These are phyloP conservation scores for Aplidium turbinatum DNA, from an alignment of 23 tunicate genomes.

Conservation along the genomic window DNA sequence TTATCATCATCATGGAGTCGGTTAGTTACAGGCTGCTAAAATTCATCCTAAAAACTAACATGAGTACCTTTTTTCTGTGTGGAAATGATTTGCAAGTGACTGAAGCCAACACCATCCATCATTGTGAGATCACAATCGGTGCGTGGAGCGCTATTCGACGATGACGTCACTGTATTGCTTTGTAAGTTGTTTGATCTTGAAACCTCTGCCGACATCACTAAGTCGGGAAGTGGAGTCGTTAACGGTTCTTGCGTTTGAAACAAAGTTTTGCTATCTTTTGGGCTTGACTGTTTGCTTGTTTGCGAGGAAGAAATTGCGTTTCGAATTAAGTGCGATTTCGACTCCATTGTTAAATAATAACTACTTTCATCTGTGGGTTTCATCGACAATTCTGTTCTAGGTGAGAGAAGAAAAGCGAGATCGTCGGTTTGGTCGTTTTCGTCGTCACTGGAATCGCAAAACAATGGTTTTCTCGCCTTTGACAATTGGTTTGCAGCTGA, in stretches of 20 bases:
- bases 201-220: slow-evolving; percentile 17
- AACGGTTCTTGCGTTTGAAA: not conserved
- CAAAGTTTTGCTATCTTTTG: not conserved
- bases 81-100: no score
- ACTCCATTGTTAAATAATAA: slow-evolving; percentile 16
- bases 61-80: no score
- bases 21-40: no score
- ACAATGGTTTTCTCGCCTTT: slow-evolving; percentile 21
- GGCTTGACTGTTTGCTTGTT: no score
- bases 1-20: no score
- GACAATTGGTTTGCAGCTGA: not conserved
- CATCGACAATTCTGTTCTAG: not conserved
- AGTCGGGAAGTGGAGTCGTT: slow-evolving; percentile 9
- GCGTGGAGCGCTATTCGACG: no score
- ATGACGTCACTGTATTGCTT: no score
- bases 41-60: no score
- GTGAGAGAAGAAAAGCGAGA: slow-evolving; percentile 1
- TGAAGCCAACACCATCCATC: no score
- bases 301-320: no score
- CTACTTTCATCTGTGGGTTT: not conserved
- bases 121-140: no score
- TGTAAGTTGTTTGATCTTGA: slow-evolving; percentile 25
- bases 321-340: not conserved
- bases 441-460: slow-evolving; percentile 34
- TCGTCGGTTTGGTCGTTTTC: slow-evolving; percentile 6